Conservation (phyloP, 2,113 vertebrate genomes). For the Gobiocypris rarus region DNA sequence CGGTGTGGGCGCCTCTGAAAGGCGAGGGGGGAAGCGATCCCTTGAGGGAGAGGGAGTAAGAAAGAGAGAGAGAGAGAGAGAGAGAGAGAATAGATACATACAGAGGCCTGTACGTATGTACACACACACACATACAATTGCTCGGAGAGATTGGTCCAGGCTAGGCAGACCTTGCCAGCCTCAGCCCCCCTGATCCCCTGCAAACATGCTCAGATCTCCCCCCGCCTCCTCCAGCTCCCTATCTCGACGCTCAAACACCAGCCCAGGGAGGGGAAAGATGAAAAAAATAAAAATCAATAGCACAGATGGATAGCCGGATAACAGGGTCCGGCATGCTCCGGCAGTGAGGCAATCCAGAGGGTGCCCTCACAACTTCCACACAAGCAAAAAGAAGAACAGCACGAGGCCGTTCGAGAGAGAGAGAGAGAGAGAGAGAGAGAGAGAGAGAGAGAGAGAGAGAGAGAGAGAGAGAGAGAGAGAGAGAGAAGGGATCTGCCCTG, state of each 20-base stretch:
- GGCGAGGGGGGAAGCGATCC: conserved; percentile 66
- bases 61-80: conserved; percentile 63
- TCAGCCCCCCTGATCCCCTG: conserved; percentile 39
- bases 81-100: conserved; percentile 53
- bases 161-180: conserved; percentile 54
- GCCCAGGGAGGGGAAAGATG: conserved; percentile 73
- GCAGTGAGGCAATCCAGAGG: conserved; percentile 79
- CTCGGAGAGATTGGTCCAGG: conserved; percentile 56
- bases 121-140: not conserved
- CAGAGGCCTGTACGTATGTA: not conserved
- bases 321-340: conserved; percentile 80
- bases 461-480: not conserved
- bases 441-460: not conserved
- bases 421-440: not conserved
- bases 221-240: conserved; percentile 60
- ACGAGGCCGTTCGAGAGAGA: conserved; percentile 66
- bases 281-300: conserved; percentile 80
- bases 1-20: conserved; percentile 76
- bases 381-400: conserved; percentile 73
- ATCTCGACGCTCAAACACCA: conserved; percentile 74
- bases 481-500: conserved; percentile 66
- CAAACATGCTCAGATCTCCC: conserved; percentile 48
- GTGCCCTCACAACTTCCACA: conserved; percentile 80
- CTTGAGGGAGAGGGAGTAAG: conserved; percentile 61
- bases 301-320: conserved; percentile 81